Evolutionary conservation across 1,140 invertebrate genomes (phyloP), one percentile per base, ranked within the genome.

Genomic region (Drosophila pseudoananassae): DNA sequence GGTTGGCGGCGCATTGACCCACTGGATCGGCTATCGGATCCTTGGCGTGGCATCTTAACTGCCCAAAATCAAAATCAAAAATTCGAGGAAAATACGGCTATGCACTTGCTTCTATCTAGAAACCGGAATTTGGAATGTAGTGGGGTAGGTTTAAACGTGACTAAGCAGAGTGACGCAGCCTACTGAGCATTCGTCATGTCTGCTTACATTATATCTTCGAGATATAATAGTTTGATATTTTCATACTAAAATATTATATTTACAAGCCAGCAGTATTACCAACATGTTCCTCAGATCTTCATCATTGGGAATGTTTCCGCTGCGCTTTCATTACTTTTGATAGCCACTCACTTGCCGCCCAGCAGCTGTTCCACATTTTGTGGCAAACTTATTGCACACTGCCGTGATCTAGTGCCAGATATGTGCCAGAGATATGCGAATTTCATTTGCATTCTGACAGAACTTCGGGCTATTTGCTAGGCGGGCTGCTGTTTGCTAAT

Each of bases 21-120:
- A 0, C 20, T 12, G 17, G 76, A 47, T n/a, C 60, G 33, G 31
- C 47, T 61, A 8, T 77, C 58, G 31, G 83, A 78, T n/a, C 75
- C 66, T 46, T 87, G 76, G 25, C 83, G 83, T 5, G 78, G 79
- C 82, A 87, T 87, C 12, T 63, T 55, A 27, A 15, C 10, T 17
- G 40, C 9, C 38, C 29, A 17, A 56, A 40, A 49, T 17, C 15
- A 17, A 45, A 33, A 8, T 23, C 54, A 27, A 36, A 47, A 45
- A 25, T 51, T 15, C 23, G 47, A 10, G 31, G 6, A 63, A 53
- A 59, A 29, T 12, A 36, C 10, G 23, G 4, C 46, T 47, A 12
- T 38, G 25, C 9, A 47, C 14, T 29, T 60, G 31, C 40, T 65
- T 4, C 14, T 17, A 15, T 43, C 4, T 43, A 14, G 23, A 71